phyloP scores from a whole-genome alignment of 2,888 invertebrate species.

The Cepaea hortensis region DNA sequence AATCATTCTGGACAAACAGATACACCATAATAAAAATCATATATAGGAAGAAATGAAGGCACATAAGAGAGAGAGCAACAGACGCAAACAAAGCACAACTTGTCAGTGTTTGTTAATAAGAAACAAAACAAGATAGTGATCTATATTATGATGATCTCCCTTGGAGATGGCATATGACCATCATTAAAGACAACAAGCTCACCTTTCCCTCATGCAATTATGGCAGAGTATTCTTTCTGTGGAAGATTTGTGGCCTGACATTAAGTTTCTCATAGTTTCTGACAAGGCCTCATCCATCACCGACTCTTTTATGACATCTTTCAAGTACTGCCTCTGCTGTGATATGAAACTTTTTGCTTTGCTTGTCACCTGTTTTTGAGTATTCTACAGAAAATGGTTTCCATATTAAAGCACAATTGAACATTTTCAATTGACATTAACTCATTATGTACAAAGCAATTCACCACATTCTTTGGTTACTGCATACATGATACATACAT shows the following conservation, averaged over 20 bases:
- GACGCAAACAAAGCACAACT: too few species aligned
- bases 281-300: conserved; percentile 73
- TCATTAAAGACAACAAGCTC: neutral
- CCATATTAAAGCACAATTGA: neutral
- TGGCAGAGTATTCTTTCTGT: conserved; percentile 73
- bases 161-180: too few species aligned
- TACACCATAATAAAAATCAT: too few species aligned
- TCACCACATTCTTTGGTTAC: neutral
- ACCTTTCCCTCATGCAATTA: conserved; percentile 74
- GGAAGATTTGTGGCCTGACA: conserved; percentile 71
- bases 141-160: too few species aligned
- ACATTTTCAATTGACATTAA: neutral
- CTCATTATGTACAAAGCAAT: neutral
- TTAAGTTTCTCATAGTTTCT: conserved; percentile 74
- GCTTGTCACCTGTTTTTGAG: conserved; percentile 41
- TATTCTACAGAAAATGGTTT: conserved; percentile 30
- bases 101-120: too few species aligned
- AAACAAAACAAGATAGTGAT: too few species aligned
- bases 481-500: too few species aligned
- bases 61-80: too few species aligned
- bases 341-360: conserved; percentile 44
- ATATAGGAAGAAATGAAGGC: too few species aligned
- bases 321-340: conserved; percentile 36
- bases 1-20: too few species aligned
- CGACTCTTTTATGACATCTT: conserved; percentile 45